phyloP scores from a whole-genome alignment of 2,797 vertebrate species.

The Anniella stebbinsi region DNA sequence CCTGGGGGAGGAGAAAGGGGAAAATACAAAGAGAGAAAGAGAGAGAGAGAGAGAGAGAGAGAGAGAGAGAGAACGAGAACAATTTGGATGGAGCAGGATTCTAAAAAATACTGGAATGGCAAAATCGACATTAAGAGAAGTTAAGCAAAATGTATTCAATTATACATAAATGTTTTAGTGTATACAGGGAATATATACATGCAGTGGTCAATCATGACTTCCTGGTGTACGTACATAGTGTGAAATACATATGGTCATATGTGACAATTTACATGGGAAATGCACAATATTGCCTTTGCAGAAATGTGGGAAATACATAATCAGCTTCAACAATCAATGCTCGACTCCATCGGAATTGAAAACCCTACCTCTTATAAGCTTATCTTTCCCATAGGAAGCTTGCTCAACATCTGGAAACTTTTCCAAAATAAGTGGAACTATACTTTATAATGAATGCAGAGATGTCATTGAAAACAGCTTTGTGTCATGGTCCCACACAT shows the following conservation, averaged over 20 bases:
- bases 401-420: neutral
- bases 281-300: neutral
- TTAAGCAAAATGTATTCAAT: neutral
- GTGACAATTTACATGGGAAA: neutral
- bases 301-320: neutral
- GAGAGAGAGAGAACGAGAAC: neutral
- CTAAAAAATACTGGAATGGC: neutral
- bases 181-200: neutral
- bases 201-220: neutral
- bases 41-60: too few species aligned
- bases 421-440: neutral
- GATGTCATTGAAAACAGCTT: neutral
- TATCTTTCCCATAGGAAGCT: neutral
- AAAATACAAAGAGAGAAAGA: neutral
- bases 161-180: neutral
- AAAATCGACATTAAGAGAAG: neutral
- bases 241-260: neutral
- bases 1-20: too few species aligned
- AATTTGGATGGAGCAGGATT: neutral
- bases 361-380: neutral
- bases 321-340: neutral
- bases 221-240: neutral
- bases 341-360: neutral
- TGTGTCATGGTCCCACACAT: too few species aligned
- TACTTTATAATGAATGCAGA: neutral